Evolutionary conservation across 2,888 invertebrate genomes (phyloP), one percentile per base, ranked within the genome.

Genomic region (Leptinotarsa rubiginosa): DNA sequence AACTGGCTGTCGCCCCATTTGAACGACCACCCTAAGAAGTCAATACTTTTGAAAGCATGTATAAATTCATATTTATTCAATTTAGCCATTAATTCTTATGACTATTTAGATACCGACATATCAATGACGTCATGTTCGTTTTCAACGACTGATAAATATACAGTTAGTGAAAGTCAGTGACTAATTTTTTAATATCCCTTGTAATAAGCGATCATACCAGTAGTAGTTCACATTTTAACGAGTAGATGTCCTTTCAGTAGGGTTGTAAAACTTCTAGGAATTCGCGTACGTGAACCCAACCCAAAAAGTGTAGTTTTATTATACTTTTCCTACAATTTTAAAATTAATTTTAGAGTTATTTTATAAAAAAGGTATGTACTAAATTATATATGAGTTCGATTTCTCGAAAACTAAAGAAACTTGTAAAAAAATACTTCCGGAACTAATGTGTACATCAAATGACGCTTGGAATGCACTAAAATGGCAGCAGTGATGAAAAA

Each of bases 281-380:
- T 75, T 75, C 80, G 79, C 78, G 79, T 81, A 81, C 78, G 78
- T 79, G 81, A 84, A 84, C 83, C 83, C 83, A 84, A 84, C 83
- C 83, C 83, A 82, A 82, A 41, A 83, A 81, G 78, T 81, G 79
- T 75, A 74, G 72, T 74, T 77, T 78, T 77, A 73, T 76, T 73
- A 77, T 72, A 78, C 70, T 73, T 79, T 79, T 72, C 75, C 41
- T 47, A 47, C 72, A 69, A 65, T 77, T 79, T 79, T 74, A 69
- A 68, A 72, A 71, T 75, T 70, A 69, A 69, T 77, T 77, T 75
- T 71, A 74, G 20, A 67, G 69, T 67, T 72, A 70, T 75, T 76
- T 70, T 68, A 59, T 73, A 70, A 54, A 49, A 75, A 72, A 77
- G 79, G 79, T 79, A 70, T 69, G 78, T 79, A 74, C 18, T 15